Base-by-base conservation (phyloP, 2,797 vertebrate species). In the Urophycis tenuis region DNA sequence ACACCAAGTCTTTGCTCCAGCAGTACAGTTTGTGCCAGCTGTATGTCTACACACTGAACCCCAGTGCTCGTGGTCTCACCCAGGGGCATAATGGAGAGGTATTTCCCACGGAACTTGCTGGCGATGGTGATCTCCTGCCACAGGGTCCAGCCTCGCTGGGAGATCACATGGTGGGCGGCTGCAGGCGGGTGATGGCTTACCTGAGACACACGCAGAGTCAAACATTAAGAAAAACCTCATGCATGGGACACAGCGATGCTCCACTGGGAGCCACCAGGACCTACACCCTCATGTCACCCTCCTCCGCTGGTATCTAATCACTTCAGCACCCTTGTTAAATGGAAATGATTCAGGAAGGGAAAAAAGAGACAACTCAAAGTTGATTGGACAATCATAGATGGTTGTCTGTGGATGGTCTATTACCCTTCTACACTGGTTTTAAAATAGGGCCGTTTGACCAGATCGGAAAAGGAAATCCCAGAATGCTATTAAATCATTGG, bases 101-200 rank as follows among this genome's bases (percentile, higher is more conserved):
- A 98, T 94, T 99, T 99, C 82, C 98, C 98, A 77, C 97, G 94
- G 90, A 99, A 99, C 91, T 99, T 99, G 96, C 98, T 99, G 88
- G 96, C 95, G 0, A 99, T 97, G 75, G 97, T 99, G 94, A 99
- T 99, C 89, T 99, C 98, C 92, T 99, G 97, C 96, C 96, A 96
- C 86, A 99, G 81, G 12, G 94, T 95, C 98, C 98, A 99, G 79
- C 98, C 98, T 77, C 94, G 92, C 85, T 92, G 94, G 86, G 98
- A 99, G 90, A 94, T 94, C 82, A 97, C 97, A 0, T 99, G 94
- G 89, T 99, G 98, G 7, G 98, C 96, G 0, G 98, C 97, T 12
- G 97, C 96, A 0, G 98, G 97, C 0, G 98, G 98, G 82, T 99
- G 98, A 89, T 99, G 98, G 91, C 97, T 99, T 81, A 99, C 97